Conservation (phyloP, 2,113 vertebrate genomes). For the Sus scrofa region DNA sequence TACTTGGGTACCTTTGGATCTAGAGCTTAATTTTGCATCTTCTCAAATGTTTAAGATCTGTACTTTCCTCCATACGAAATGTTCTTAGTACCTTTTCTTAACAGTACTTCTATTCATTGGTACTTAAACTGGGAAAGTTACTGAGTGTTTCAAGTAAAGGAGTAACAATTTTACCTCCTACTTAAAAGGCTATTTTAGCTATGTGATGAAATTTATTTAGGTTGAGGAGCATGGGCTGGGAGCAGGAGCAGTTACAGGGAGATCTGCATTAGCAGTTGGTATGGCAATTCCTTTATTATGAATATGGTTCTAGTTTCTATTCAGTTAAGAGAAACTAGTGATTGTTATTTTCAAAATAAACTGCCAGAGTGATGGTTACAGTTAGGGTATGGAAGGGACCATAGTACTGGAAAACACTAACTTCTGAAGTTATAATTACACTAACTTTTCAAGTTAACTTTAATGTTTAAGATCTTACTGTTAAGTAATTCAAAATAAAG, state of each 20-base stretch:
- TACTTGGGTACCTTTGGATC: neutral
- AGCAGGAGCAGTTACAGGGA: neutral
- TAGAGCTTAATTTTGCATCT: neutral
- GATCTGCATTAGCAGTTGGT: neutral
- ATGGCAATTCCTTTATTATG: neutral
- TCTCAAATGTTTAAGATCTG: neutral
- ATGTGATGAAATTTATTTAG: neutral
- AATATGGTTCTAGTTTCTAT: neutral
- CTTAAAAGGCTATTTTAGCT: neutral
- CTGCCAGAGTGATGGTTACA: neutral
- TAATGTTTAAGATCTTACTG: neutral
- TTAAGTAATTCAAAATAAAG: slow-evolving; percentile 29
- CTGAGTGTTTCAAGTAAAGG: slow-evolving; percentile 7
- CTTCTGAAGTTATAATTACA: neutral
- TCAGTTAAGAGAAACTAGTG: neutral
- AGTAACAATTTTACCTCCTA: neutral
- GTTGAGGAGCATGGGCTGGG: neutral
- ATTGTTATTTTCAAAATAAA: neutral
- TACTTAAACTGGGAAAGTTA: neutral
- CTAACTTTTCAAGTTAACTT: slow-evolving; percentile 27
- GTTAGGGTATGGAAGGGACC: neutral
- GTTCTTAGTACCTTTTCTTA: neutral
- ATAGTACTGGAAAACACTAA: neutral
- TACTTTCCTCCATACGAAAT: neutral
- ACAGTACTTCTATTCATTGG: neutral